Evolutionary conservation across 2,888 invertebrate genomes (phyloP).

Genomic region (Malachius bipustulatus): DNA sequence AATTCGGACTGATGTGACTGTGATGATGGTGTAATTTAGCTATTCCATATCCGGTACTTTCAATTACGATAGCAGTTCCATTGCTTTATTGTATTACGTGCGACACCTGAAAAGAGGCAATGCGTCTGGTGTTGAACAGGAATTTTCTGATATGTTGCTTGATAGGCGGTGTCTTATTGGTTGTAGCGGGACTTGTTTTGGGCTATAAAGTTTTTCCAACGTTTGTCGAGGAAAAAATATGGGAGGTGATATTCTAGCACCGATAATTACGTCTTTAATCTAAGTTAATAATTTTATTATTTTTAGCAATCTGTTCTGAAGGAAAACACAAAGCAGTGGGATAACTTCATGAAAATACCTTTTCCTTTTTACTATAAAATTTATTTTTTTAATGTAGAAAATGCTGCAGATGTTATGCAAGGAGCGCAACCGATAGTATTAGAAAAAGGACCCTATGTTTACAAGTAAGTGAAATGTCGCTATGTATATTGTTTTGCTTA

Average conservation of each 20-base stretch:
- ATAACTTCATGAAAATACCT: slow-evolving; percentile 24
- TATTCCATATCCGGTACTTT: too few species aligned
- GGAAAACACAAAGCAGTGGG: slow-evolving; percentile 25
- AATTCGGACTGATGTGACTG: too few species aligned
- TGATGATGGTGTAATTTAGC: too few species aligned
- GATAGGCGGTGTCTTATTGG: not conserved
- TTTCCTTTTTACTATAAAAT: slow-evolving; percentile 26
- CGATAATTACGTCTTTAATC: not conserved
- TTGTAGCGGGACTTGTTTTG: not conserved
- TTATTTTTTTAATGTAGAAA: slow-evolving; percentile 24
- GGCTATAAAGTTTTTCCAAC: not conserved
- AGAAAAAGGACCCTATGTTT: slow-evolving; percentile 27
- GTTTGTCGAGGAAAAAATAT: not conserved
- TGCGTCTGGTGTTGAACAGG: not conserved
- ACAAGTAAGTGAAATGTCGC: slow-evolving; percentile 14
- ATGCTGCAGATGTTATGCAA: slow-evolving; percentile 23
- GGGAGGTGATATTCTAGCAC: not conserved
- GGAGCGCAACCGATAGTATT: slow-evolving; percentile 25
- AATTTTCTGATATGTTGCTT: not conserved
- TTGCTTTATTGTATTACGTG: too few species aligned
- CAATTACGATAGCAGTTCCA: too few species aligned
- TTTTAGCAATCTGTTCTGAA: slow-evolving; percentile 23
- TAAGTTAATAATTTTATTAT: not conserved
- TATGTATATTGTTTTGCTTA: too few species aligned
- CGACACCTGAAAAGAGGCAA: too few species aligned